phyloP scores from a whole-genome alignment of 2,888 invertebrate genomes.

The Nebria salina region DNA sequence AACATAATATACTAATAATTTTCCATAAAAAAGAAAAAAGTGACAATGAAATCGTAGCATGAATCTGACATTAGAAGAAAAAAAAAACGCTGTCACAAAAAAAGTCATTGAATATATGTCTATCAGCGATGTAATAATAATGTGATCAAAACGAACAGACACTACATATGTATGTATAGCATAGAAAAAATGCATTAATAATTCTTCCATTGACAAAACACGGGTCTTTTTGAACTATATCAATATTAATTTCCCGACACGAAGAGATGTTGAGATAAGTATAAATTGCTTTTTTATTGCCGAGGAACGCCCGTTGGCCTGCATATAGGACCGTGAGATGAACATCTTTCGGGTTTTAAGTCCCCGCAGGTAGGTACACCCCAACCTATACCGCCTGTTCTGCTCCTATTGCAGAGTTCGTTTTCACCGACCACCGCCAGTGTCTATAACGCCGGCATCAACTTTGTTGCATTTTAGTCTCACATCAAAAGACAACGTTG shows the following conservation, averaged over 20 bases:
- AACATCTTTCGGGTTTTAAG: not conserved
- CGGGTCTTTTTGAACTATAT: slow-evolving; percentile 7
- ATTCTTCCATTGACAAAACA: slow-evolving; percentile 3
- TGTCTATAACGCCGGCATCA: not conserved
- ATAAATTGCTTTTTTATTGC: slow-evolving; percentile 44
- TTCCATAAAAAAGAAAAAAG: not conserved
- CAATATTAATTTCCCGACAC: slow-evolving; percentile 38
- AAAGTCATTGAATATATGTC: not conserved
- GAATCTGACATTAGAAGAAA: not conserved
- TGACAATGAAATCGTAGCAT: not conserved
- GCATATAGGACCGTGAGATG: slow-evolving; percentile 5
- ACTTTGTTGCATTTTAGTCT: not conserved
- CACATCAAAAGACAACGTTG: not conserved
- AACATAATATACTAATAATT: not conserved
- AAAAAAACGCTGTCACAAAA: not conserved
- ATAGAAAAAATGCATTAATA: not conserved
- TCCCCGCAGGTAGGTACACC: not conserved
- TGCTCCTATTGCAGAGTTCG: not conserved
- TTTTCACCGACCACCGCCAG: not conserved
- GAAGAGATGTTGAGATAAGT: slow-evolving; percentile 38
- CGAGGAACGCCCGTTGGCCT: slow-evolving; percentile 20
- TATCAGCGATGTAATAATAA: not conserved
- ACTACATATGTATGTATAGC: not conserved
- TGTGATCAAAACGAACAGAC: not conserved
- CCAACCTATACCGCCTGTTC: not conserved